Evolutionary conservation across 2,113 vertebrate species (phyloP).

Genomic region (human): GRCh38 chr17:70212001-70212500

Average conservation of each 20-base stretch:
- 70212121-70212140: background rate
- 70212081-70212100: background rate
- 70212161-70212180: background rate
- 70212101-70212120: background rate
- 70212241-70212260: background rate
- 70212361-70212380: background rate
- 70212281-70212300: background rate
- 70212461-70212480: no score
- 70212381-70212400: background rate
- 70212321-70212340: background rate
- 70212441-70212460: no score
- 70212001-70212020: background rate
- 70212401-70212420: background rate
- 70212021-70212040: background rate
- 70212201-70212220: background rate
- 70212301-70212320: background rate
- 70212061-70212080: background rate
- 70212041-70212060: background rate
- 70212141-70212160: background rate
- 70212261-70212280: background rate
- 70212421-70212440: no score
- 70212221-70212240: background rate
- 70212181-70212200: no score
- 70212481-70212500: no score
- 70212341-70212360: fast-evolving